Percentiles rank a stretch among this genome's conserved stretches.
These are phyloP conservation scores for Patella ulyssiponensis DNA, from an alignment of 2,888 invertebrate genomes.

Conservation along the genomic window DNA sequence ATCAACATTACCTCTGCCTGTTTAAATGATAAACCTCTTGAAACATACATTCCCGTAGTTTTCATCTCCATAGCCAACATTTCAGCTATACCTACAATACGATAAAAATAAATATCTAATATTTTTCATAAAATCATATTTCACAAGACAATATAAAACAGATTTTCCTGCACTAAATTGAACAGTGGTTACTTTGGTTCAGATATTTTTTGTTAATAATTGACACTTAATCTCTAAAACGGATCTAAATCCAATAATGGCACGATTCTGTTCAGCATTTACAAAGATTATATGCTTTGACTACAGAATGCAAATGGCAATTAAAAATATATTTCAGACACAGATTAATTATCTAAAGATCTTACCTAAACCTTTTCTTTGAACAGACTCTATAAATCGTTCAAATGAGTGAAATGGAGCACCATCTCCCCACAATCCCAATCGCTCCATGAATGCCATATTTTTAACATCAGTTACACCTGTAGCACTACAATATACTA, in stretches of 20 bases:
- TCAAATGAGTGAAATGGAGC: conserved; percentile 68
- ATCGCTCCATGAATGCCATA: conserved; percentile 71
- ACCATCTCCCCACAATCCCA: conserved; percentile 70
- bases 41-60: conserved; percentile 69
- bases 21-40: conserved; percentile 68
- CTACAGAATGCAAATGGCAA: neutral
- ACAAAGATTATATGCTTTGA: neutral
- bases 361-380: conserved; percentile 68
- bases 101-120: neutral
- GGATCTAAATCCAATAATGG: too few relatives aligned
- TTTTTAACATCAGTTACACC: conserved; percentile 70
- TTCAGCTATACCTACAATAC: conserved; percentile 64
- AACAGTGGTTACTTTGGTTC: too few relatives aligned
- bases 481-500: conserved; percentile 71
- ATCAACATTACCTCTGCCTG: conserved; percentile 61
- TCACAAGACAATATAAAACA: too few relatives aligned
- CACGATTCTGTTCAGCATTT: neutral
- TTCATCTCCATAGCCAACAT: conserved; percentile 72
- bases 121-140: neutral
- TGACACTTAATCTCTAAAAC: too few relatives aligned
- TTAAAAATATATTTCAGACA: too few relatives aligned
- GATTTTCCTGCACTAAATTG: too few relatives aligned
- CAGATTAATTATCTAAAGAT: neutral
- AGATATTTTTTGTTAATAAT: too few relatives aligned
- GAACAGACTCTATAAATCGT: conserved; percentile 65